These are phyloP conservation scores for Calonectris borealis DNA, from an alignment of 2,113 vertebrate genomes.

Conservation along the genomic window DNA sequence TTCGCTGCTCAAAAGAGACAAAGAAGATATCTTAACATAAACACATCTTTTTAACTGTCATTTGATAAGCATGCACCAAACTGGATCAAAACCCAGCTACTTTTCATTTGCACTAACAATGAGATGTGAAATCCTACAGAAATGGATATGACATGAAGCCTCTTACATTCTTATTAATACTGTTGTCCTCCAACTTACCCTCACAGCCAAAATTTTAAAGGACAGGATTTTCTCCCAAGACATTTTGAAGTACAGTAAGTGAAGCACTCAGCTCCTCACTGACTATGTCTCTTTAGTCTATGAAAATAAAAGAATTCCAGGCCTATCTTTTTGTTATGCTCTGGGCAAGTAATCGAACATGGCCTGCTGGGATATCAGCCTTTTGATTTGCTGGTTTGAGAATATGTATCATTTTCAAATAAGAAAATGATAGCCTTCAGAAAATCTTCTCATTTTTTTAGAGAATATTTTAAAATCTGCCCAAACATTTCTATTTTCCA, in stretches of 20 bases:
- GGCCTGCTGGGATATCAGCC: background rate
- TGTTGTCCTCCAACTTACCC: background rate
- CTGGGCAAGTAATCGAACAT: background rate
- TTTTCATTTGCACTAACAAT: background rate
- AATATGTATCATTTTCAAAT: background rate
- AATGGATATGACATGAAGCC: background rate
- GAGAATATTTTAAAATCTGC: background rate
- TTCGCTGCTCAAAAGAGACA: conserved; percentile 1
- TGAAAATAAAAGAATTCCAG: conserved; percentile 39
- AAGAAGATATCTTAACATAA: conserved; percentile 6
- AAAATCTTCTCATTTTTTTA: background rate
- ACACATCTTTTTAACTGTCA: conserved; percentile 1
- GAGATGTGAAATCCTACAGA: conserved; percentile 20
- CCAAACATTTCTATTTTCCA: background rate
- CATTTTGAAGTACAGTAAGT: conserved; percentile 23
- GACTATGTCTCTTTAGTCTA: background rate
- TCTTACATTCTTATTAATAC: background rate
- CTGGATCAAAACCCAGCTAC: background rate
- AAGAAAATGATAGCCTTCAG: background rate
- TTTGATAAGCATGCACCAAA: background rate
- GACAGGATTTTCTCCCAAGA: conserved; percentile 37
- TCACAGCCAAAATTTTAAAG: conserved; percentile 12
- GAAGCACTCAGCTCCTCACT: background rate
- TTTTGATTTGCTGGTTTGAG: background rate
- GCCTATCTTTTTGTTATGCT: background rate